Conservation (phyloP, 2,113 vertebrate genomes). For the Phrynocephalus versicolor region DNA sequence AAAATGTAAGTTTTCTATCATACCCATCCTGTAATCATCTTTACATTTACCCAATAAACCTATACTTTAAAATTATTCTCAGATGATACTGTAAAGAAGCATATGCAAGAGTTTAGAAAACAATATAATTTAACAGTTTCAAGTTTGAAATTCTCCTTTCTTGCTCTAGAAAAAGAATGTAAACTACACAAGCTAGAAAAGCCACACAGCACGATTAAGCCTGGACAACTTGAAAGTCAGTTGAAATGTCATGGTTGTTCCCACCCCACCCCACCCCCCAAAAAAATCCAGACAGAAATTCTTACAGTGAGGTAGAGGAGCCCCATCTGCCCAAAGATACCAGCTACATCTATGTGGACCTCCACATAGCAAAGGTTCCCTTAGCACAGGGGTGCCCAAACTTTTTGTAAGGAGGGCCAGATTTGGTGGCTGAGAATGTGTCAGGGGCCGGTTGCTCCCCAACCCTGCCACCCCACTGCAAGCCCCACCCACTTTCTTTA, state of each 20-base stretch:
- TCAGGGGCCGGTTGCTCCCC: no score
- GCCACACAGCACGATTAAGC: background rate
- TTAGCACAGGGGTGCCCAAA: no score
- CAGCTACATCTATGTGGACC: background rate
- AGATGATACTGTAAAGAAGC: background rate
- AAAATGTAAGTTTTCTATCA: slow-evolving; percentile 1
- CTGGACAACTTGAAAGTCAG: background rate
- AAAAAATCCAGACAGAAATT: background rate
- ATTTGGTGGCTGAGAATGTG: no score
- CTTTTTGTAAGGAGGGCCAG: no score
- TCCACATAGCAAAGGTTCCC: background rate
- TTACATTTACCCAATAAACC: slow-evolving; percentile 20
- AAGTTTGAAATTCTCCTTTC: background rate
- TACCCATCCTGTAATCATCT: slow-evolving; percentile 17
- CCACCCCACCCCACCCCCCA: background rate
- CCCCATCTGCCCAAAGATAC: no score
- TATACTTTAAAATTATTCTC: slow-evolving; percentile 17
- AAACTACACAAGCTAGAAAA: background rate
- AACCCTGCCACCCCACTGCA: no score
- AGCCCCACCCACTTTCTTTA: no score
- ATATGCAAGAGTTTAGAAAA: background rate
- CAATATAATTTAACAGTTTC: background rate
- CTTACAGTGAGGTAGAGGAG: background rate
- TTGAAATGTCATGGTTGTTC: background rate
- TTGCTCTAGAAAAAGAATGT: background rate